These are phyloP conservation scores for Sympetrum striolatum DNA, from an alignment of 2,888 invertebrate genomes.

Conservation along the genomic window DNA sequence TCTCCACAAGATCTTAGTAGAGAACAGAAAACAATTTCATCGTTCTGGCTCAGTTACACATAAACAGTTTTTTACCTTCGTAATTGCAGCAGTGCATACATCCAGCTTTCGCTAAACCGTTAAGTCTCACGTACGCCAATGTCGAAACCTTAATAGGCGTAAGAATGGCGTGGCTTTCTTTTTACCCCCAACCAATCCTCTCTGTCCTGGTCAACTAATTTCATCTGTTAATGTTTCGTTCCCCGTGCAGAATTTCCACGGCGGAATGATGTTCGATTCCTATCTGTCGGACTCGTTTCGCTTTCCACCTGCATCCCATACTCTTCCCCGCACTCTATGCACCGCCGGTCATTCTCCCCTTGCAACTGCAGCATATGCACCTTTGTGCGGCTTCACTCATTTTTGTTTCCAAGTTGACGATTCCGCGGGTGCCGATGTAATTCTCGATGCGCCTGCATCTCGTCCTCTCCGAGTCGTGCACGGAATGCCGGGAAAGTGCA, in stretches of 20 bases:
- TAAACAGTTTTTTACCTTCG: no score
- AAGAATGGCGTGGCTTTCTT: no score
- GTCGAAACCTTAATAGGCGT: no score
- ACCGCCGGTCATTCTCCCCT: constrained; percentile 7
- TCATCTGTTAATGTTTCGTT: background rate
- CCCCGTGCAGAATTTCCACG: background rate
- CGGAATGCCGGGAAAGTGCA: background rate
- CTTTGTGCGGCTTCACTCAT: constrained; percentile 1
- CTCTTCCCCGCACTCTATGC: background rate
- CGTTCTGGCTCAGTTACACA: no score
- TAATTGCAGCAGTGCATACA: no score
- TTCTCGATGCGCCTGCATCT: background rate
- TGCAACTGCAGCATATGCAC: constrained; percentile 5
- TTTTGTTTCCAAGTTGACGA: background rate
- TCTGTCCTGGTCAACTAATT: no score
- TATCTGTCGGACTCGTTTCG: background rate
- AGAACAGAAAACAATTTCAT: no score
- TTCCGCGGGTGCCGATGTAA: background rate
- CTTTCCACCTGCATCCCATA: background rate
- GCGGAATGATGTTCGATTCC: background rate
- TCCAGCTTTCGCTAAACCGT: no score
- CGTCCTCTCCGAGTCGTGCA: background rate
- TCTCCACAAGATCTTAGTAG: no score
- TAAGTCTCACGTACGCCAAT: no score
- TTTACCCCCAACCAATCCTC: no score